These are phyloP conservation scores for Seira ritae DNA, from an alignment of 2,888 invertebrate species.

Conservation along the genomic window DNA sequence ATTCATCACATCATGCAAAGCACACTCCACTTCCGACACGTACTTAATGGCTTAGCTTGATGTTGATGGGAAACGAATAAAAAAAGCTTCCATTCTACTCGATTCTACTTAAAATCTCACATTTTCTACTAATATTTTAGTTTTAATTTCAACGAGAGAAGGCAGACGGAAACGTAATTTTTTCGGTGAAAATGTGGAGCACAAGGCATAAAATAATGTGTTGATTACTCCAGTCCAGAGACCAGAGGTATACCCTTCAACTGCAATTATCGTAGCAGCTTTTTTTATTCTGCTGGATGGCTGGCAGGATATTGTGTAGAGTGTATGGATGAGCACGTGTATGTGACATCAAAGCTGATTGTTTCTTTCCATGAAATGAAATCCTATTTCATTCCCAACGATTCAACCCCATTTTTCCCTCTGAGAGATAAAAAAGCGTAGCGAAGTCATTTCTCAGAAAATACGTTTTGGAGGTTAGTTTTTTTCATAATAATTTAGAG, in stretches of 20 bases:
- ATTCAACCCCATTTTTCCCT: not conserved
- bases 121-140: not conserved
- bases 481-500: no score
- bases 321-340: slow-evolving; percentile 37
- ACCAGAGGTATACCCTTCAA: not conserved
- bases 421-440: no score
- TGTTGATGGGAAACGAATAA: no score
- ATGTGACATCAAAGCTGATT: slow-evolving; percentile 49
- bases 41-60: slow-evolving; percentile 17
- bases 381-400: not conserved
- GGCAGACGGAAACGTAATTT: not conserved
- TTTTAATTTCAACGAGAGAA: not conserved
- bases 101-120: not conserved
- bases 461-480: no score
- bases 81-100: not conserved
- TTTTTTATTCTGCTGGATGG: not conserved
- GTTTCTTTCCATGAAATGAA: slow-evolving; percentile 52
- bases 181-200: not conserved
- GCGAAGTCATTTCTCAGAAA: no score
- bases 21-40: slow-evolving; percentile 34
- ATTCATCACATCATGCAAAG: slow-evolving; percentile 13
- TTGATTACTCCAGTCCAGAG: not conserved
- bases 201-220: not conserved
- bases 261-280: not conserved
- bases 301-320: not conserved